Percentiles rank a stretch among this genome's conserved stretches.
Evolutionary conservation across 2,113 vertebrate species (phyloP).

Genomic region (Loxodonta africana): DNA sequence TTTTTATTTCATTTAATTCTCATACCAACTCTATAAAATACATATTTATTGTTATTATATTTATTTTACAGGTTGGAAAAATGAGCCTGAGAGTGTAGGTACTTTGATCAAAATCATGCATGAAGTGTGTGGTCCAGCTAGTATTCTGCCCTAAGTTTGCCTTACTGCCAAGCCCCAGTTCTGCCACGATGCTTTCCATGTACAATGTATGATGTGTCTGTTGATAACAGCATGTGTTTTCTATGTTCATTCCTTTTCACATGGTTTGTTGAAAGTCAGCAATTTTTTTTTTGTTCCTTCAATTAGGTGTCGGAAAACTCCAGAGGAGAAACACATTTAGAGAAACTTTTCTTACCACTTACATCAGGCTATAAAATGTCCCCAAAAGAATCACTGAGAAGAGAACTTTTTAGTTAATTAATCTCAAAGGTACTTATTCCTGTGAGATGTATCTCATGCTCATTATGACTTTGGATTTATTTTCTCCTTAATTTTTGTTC

Average conservation of each 20-base stretch:
- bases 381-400: neutral
- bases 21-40: neutral
- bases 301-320: neutral
- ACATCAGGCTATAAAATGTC: neutral
- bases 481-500: neutral
- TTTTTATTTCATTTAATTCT: neutral
- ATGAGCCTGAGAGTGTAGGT: neutral
- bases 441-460: neutral
- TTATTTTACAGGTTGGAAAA: neutral
- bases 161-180: neutral
- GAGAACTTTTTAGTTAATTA: slow-evolving; percentile 69
- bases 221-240: neutral
- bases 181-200: neutral
- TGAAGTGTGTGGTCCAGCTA: too few relatives aligned
- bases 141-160: neutral
- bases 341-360: slow-evolving; percentile 16
- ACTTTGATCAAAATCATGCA: neutral
- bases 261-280: neutral
- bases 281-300: neutral
- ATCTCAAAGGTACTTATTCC: slow-evolving; percentile 54
- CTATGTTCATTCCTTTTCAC: neutral
- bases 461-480: slow-evolving; percentile 52
- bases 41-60: neutral
- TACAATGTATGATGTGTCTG: too few relatives aligned
- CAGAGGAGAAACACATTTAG: neutral